Conservation (phyloP, 2,888 invertebrate species). For the Mythimna loreyi region DNA sequence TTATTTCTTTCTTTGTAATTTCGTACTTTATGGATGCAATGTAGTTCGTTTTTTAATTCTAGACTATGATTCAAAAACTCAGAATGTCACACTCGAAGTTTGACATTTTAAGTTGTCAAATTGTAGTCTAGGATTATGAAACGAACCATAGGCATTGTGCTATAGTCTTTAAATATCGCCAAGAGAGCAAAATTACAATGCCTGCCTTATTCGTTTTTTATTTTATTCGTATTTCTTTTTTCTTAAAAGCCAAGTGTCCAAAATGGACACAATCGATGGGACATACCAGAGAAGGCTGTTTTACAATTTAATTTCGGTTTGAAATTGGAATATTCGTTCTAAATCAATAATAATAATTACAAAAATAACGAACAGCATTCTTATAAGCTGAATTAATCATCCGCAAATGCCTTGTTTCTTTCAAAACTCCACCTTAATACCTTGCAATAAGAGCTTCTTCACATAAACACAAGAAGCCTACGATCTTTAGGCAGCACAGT, state of each 20-base stretch:
- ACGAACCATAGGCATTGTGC: slow-evolving; percentile 10
- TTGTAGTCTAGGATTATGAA: too few relatives aligned
- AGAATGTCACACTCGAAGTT: too few relatives aligned
- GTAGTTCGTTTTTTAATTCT: too few relatives aligned
- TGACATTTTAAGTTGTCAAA: too few relatives aligned
- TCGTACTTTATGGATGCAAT: not conserved
- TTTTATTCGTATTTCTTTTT: not conserved
- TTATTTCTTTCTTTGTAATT: not conserved
- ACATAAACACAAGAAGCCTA: slow-evolving; percentile 35
- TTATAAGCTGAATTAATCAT: not conserved
- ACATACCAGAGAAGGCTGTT: not conserved
- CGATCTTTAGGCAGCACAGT: slow-evolving; percentile 51
- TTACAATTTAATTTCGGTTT: not conserved
- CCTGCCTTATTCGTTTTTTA: not conserved
- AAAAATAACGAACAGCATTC: not conserved
- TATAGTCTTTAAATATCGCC: slow-evolving; percentile 15
- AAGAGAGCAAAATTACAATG: slow-evolving; percentile 47
- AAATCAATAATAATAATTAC: not conserved
- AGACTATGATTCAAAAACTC: too few relatives aligned
- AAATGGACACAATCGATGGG: slow-evolving; percentile 6
- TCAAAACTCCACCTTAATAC: slow-evolving; percentile 16
- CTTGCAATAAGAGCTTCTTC: slow-evolving; percentile 14
- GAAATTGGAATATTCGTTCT: not conserved
- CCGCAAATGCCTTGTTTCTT: not conserved
- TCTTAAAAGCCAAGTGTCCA: not conserved